Evolutionary conservation across 2,113 vertebrate genomes (phyloP), one percentile per base, ranked within the genome.

Genomic region (Cyanoderma ruficeps): DNA sequence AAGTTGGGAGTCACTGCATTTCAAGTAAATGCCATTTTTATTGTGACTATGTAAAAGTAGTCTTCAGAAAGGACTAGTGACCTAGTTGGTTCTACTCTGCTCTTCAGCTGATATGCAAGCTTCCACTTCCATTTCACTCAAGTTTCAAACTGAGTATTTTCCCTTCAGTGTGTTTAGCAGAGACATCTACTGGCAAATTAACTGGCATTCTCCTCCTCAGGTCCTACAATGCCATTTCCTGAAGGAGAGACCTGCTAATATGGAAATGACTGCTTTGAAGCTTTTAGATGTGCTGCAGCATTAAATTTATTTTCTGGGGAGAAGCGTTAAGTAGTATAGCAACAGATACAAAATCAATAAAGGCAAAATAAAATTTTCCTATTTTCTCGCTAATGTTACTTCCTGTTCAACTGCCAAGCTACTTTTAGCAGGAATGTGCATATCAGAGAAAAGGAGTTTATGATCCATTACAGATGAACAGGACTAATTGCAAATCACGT

Each of bases 111-210:
- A 85, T 49, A 14, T 49, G 47, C 25, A 52, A 83, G 80, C 71
- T 77, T 42, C 18, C 41, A 9, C 63, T 33, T 79, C 13, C 9
- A 2, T 86, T 89, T 85, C 80, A 41, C 30, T 65, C 37, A 41
- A 57, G 39, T 78, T 93, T 77, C 13, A 11, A 50, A 56, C 11
- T 12, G 39, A 17, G 3, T 24, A 2, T 52, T 35, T 69, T 86
- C 82, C 47, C 27, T 41, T 80, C 84, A 50, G 3, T 31, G 71
- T 56, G 93, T 96, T 97, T 94, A 83, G 90, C 87, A 94, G 96
- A 90, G 96, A 94, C 96, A 97, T 93, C 95, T 97, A 64, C 94
- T 92, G 95, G 93, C 56, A 80, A 56, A 68, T 67, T 88, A 88
- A 41, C 33, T 50, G 63, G 71, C 87, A 52, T 60, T 76, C 39